Base-by-base conservation (phyloP, 1,140 invertebrate genomes). In the Euborellia annulipes region DNA sequence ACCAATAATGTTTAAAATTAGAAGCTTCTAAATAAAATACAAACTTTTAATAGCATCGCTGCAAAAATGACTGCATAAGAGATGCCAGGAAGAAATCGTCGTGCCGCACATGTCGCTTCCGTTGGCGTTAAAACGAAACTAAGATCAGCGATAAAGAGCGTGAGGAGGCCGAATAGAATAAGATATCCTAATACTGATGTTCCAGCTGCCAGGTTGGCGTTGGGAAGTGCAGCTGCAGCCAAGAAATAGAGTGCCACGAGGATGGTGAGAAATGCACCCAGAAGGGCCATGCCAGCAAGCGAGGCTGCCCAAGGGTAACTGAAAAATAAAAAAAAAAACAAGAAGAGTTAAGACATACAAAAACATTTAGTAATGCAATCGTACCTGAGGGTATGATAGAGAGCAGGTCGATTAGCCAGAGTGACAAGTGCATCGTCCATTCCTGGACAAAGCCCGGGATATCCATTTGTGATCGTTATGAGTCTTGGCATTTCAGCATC, bases 181-280 rank as follows among this genome's bases (percentile, higher is more conserved):
- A 66, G 57, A 55, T 65, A 71, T 0, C 66, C 68, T 2, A 72
- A 52, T 6, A 68, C 55, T 3, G 67, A 63, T 3, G 66, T 68
- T 16, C 68, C 67, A 19, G 62, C 59, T 17, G 61, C 56, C 8
- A 62, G 58, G 2, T 66, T 64, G 53, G 65, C 66, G 9, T 34
- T 37, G 0, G 43, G 36, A 6, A 45, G 18, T 7, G 43, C 43
- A 62, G 58, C 34, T 65, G 41, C 48, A 37, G 45, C 55, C 41
- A 69, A 49, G 46, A 72, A 62, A 50, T 69, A 72, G 11, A 67
- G 49, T 27, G 65, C 63, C 43, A 66, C 59, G 20, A 62, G 58
- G 6, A 66, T 54, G 1, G 60, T 58, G 8, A 66, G 52, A 2
- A 61, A 45, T 14, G 61, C 54, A 3, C 58, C 58, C 3, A 60